Evolutionary conservation across 2,888 invertebrate genomes (phyloP).

Genomic region (Ophioninae sp.): DNA sequence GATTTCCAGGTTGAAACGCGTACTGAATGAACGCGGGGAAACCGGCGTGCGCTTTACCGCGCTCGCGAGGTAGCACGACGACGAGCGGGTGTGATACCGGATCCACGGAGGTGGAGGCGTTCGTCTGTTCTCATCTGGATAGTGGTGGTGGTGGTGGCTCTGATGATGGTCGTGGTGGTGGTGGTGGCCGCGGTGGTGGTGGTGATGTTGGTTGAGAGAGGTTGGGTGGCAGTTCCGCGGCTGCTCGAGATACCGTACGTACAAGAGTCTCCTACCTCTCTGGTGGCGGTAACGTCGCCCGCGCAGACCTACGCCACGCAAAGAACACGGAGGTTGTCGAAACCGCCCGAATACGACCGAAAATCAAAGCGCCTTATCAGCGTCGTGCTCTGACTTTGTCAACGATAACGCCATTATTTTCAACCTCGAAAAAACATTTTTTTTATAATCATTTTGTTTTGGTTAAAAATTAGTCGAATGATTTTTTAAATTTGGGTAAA

Average conservation of each 20-base stretch:
- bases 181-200: slow-evolving; percentile 39
- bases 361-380: slow-evolving; percentile 17
- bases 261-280: slow-evolving; percentile 6
- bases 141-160: slow-evolving; percentile 18
- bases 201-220: slow-evolving; percentile 40
- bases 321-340: slow-evolving; percentile 53
- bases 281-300: slow-evolving; percentile 21
- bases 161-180: slow-evolving; percentile 29
- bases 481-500: too few species aligned
- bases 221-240: slow-evolving; percentile 52
- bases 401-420: too few species aligned
- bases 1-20: slow-evolving; percentile 60
- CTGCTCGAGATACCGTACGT: slow-evolving; percentile 50
- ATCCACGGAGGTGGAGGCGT: slow-evolving; percentile 47
- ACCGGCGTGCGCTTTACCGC: slow-evolving; percentile 63
- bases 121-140: slow-evolving; percentile 7
- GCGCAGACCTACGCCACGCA: slow-evolving; percentile 45
- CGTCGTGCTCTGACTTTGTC: neutral
- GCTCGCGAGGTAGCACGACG: slow-evolving; percentile 52
- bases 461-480: too few species aligned
- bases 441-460: too few species aligned
- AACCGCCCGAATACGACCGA: slow-evolving; percentile 54
- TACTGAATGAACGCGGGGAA: slow-evolving; percentile 63
- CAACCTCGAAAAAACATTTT: too few species aligned
- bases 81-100: slow-evolving; percentile 45